These are phyloP conservation scores for Calidris pygmaea DNA, from an alignment of 2,113 vertebrate genomes.

Conservation along the genomic window DNA sequence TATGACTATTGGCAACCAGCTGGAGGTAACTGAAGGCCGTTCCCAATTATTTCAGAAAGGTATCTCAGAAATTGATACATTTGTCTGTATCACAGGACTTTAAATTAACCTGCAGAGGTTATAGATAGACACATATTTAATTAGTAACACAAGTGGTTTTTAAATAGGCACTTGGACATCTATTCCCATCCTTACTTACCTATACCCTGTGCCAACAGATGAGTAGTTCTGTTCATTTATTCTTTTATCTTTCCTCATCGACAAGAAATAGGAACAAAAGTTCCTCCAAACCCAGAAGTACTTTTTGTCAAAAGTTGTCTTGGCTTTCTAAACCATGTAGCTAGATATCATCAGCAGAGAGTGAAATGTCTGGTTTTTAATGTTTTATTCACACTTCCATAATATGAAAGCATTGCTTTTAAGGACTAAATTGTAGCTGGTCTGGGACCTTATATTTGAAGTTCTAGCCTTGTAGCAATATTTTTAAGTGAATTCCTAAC, in stretches of 20 bases:
- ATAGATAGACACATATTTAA: background rate
- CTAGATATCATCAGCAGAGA: background rate
- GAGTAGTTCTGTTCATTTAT: background rate
- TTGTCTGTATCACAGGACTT: background rate
- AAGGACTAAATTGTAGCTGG: background rate
- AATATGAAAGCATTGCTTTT: background rate
- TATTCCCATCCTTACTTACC: background rate
- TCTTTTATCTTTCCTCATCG: background rate
- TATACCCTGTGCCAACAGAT: background rate
- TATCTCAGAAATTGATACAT: background rate
- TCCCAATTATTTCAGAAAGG: background rate
- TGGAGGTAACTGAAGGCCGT: background rate
- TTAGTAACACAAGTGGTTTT: background rate
- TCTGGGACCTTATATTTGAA: background rate
- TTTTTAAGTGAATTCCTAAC: background rate
- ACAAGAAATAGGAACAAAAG: background rate
- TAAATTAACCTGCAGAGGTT: background rate
- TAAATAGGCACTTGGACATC: background rate
- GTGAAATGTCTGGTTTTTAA: background rate
- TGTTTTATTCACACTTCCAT: background rate
- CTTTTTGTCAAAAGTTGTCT: background rate
- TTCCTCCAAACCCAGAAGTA: background rate
- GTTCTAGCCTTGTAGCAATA: background rate
- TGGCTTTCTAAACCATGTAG: background rate
- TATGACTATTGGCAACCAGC: background rate